These are phyloP conservation scores for Catostomus latipinnis DNA, from an alignment of 2,797 vertebrate genomes.

Conservation along the genomic window DNA sequence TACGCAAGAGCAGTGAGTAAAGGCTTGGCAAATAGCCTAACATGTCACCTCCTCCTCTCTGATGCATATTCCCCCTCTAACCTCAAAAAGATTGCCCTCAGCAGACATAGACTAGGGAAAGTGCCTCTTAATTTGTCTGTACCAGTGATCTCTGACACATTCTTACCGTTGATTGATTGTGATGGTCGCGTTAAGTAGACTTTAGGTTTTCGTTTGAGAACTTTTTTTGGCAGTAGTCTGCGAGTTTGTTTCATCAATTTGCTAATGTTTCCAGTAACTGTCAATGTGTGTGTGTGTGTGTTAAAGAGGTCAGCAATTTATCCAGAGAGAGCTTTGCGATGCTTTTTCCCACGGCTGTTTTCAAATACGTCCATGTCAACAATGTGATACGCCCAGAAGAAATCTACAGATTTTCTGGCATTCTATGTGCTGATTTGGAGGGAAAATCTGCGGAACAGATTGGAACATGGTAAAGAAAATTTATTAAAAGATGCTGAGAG, in stretches of 20 bases:
- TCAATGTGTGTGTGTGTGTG: neutral
- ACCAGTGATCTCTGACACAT: constrained; percentile 4
- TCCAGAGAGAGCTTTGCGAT: no score
- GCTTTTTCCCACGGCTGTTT: no score
- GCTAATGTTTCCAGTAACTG: neutral
- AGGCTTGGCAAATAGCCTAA: constrained; percentile 40
- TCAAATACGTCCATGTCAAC: no score
- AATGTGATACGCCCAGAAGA: no score
- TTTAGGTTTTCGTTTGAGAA: constrained; percentile 6
- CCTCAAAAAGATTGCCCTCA: constrained; percentile 20
- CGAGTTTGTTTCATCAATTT: neutral
- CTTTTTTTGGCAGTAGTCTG: neutral
- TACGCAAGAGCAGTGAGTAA: constrained; percentile 32
- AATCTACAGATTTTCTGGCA: no score
- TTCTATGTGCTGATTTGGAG: no score
- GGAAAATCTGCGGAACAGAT: no score
- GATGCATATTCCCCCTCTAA: constrained; percentile 40
- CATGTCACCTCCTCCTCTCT: constrained; percentile 39
- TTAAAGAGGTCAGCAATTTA: neutral
- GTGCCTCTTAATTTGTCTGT: constrained; percentile 38
- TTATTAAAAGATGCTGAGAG: no score
- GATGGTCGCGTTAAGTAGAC: neutral
- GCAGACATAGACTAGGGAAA: constrained; percentile 33
- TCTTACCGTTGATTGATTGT: neutral
- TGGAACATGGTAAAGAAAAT: no score